Percentiles rank a stretch among this genome's conserved stretches.
Conservation (phyloP, 2,797 vertebrate genomes). For the Halcyon badia region DNA sequence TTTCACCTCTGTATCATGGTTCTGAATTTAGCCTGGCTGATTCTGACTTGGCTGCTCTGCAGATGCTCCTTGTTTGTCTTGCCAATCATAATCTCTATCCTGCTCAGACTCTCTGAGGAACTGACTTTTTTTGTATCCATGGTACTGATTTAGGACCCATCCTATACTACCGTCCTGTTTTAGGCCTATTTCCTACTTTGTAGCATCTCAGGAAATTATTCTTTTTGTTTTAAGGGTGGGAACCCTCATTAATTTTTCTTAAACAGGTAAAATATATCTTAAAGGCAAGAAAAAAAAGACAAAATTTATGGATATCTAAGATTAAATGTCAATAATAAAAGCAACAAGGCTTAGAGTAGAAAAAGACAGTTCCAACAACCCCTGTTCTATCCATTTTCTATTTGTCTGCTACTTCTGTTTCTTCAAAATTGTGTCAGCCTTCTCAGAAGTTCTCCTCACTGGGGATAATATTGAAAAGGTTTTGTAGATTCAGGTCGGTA, state of each 20-base stretch:
- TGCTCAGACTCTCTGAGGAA: not conserved
- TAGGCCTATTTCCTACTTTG: not conserved
- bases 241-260: not conserved
- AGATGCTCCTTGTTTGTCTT: not conserved
- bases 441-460: not conserved
- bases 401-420: not conserved
- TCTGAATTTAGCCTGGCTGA: slow-evolving; percentile 56
- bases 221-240: not conserved
- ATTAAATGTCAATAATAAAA: not conserved
- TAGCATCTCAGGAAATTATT: not conserved
- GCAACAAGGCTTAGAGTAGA: not conserved
- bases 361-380: not conserved
- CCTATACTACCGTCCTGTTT: not conserved
- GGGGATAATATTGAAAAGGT: not conserved
- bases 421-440: not conserved
- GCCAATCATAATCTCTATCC: not conserved
- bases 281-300: not conserved
- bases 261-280: not conserved
- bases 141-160: not conserved
- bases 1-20: slow-evolving; percentile 29
- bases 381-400: not conserved
- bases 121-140: not conserved
- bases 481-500: not conserved
- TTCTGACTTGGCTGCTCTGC: slow-evolving; percentile 31
- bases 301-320: not conserved